Percentiles rank a stretch among this genome's conserved stretches.
Evolutionary conservation across 2,888 invertebrate species (phyloP).

Genomic region (Chironomus riparius): DNA sequence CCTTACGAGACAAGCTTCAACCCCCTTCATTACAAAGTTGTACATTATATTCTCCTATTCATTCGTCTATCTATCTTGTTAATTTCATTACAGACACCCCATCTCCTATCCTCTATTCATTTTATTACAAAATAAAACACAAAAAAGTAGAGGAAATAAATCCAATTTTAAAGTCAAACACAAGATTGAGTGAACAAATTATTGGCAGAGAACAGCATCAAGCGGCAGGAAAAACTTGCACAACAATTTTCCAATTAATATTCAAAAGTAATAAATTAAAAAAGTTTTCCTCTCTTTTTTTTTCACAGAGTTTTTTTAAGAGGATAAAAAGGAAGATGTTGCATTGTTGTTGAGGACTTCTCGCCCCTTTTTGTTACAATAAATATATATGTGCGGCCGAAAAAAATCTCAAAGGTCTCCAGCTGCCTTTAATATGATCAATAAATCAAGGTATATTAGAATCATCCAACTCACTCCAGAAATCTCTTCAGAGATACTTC

Average conservation of each 20-base stretch:
- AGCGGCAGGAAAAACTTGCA: slow-evolving; percentile 12
- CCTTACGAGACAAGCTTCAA: no score
- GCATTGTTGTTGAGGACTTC: slow-evolving; percentile 13
- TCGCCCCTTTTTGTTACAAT: neutral
- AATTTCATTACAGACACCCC: no score
- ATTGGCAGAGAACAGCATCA: slow-evolving; percentile 9
- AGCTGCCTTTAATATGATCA: slow-evolving; percentile 3
- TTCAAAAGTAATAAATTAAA: slow-evolving; percentile 28
- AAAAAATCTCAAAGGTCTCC: neutral
- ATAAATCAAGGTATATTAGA: slow-evolving; percentile 23
- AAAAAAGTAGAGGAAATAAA: neutral
- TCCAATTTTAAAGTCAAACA: slow-evolving; percentile 27
- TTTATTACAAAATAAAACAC: no score
- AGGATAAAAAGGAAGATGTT: neutral
- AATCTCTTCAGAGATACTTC: neutral
- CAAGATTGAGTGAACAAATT: slow-evolving; percentile 16
- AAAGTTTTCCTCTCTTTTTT: slow-evolving; percentile 10
- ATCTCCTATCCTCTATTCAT: no score
- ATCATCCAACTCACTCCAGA: neutral
- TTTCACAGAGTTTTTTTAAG: neutral
- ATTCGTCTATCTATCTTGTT: no score
- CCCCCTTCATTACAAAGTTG: no score
- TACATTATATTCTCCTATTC: no score
- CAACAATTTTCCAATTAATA: slow-evolving; percentile 28
- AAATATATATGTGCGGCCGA: neutral